These are phyloP conservation scores for Athalia rosae DNA, from an alignment of 2,888 invertebrate species.

Conservation along the genomic window DNA sequence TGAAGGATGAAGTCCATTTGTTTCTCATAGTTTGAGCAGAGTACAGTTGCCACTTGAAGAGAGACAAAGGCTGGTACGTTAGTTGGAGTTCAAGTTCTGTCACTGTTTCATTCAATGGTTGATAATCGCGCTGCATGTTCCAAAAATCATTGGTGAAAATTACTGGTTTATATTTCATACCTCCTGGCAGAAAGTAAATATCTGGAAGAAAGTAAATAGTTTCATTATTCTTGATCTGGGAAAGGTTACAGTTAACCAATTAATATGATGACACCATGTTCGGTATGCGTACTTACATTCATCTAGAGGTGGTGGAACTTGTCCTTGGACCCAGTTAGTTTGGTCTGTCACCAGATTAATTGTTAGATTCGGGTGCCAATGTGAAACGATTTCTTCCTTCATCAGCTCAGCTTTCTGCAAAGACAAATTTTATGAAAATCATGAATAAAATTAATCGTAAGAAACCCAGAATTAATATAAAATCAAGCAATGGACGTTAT, in stretches of 20 bases:
- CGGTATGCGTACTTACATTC: constrained; percentile 78
- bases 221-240: background rate
- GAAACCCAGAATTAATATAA: background rate
- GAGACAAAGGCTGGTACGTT: constrained; percentile 91
- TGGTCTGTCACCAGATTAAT: constrained; percentile 96
- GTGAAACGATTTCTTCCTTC: constrained; percentile 93
- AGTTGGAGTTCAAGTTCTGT: constrained; percentile 82
- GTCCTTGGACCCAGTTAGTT: constrained; percentile 94
- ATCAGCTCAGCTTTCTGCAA: constrained; percentile 83
- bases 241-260: too few relatives aligned
- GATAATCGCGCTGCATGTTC: constrained; percentile 97
- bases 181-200: constrained; percentile 91
- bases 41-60: constrained; percentile 99
- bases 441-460: background rate
- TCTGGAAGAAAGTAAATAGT: constrained; percentile 71
- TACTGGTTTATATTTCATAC: constrained; percentile 93
- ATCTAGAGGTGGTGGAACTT: constrained; percentile 93
- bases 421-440: constrained; percentile 3
- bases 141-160: constrained; percentile 98
- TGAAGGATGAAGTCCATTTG: constrained; percentile 80
- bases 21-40: constrained; percentile 96
- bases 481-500: constrained; percentile 1
- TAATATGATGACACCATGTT: background rate
- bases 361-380: constrained; percentile 99
- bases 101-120: constrained; percentile 91